These are phyloP conservation scores for Catamblyrhynchus diadema DNA, from an alignment of 2,797 vertebrate species.

Conservation along the genomic window DNA sequence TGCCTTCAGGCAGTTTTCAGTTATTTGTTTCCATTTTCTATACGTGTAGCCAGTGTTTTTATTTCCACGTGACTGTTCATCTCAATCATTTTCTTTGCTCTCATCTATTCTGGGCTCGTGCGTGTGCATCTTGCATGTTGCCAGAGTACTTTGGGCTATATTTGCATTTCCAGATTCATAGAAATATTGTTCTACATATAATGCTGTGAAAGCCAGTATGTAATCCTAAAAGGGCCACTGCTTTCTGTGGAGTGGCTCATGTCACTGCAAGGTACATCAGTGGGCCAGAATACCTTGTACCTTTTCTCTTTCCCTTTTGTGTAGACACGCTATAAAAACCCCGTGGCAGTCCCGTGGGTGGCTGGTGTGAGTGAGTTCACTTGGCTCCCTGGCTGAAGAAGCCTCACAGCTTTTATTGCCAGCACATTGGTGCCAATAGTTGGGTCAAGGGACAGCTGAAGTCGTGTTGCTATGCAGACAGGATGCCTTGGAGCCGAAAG, in stretches of 20 bases:
- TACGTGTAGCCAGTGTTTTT: background rate
- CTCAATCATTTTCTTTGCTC: background rate
- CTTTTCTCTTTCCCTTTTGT: background rate
- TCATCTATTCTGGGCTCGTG: background rate
- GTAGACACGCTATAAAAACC: background rate
- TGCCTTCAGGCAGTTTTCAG: conserved; percentile 29
- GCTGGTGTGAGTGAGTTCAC: background rate
- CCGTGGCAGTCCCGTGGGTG: rapidly evolving
- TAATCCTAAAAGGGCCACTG: background rate
- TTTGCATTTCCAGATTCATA: conserved; percentile 4
- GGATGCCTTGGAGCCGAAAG: background rate
- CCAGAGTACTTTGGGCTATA: background rate
- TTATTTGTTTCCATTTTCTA: conserved; percentile 48
- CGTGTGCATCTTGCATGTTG: background rate
- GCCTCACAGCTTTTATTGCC: background rate
- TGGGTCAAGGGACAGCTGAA: background rate
- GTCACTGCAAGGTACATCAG: background rate
- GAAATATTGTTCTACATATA: background rate
- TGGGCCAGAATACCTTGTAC: background rate
- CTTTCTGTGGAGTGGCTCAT: background rate
- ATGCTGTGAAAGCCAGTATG: background rate
- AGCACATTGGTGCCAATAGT: background rate
- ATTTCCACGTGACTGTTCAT: conserved; percentile 26
- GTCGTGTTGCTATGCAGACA: background rate
- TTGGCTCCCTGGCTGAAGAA: background rate